These are phyloP conservation scores for Lemur catta DNA, from an alignment of 2,797 vertebrate species.

Conservation along the genomic window DNA sequence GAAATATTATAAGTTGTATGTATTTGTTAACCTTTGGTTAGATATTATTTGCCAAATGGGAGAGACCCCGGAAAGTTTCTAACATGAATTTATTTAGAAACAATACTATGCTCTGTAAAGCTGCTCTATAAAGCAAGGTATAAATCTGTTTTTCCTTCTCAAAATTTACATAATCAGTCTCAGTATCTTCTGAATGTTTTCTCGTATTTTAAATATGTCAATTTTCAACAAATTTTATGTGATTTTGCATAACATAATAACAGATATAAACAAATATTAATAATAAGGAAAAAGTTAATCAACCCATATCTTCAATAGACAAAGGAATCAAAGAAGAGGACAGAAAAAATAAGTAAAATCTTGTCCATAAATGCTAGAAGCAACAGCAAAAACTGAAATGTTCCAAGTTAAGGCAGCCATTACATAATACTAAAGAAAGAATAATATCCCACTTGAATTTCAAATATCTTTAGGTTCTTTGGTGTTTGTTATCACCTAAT, in stretches of 20 bases:
- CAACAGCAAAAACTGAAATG: background rate
- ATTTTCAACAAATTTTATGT: background rate
- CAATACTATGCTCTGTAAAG: background rate
- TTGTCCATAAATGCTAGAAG: conserved; percentile 6
- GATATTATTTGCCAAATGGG: background rate
- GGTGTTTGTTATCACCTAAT: conserved; percentile 29
- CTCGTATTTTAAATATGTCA: background rate
- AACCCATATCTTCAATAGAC: background rate
- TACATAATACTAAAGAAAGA: background rate
- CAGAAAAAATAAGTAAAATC: background rate
- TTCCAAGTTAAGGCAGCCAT: conserved; percentile 42
- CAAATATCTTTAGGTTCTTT: conserved; percentile 49
- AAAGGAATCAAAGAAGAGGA: conserved; percentile 4
- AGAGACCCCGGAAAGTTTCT: background rate
- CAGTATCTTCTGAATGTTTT: background rate
- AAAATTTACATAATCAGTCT: background rate
- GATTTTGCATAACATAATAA: background rate
- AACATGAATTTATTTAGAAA: background rate
- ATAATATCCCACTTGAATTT: conserved; percentile 27
- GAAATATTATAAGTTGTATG: background rate
- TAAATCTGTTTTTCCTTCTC: background rate
- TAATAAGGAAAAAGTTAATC: background rate
- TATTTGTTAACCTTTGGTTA: background rate
- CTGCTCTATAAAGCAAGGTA: background rate
- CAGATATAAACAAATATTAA: background rate